Evolutionary conservation across 2,888 invertebrate genomes (phyloP).

Genomic region (Rosalia funebris): DNA sequence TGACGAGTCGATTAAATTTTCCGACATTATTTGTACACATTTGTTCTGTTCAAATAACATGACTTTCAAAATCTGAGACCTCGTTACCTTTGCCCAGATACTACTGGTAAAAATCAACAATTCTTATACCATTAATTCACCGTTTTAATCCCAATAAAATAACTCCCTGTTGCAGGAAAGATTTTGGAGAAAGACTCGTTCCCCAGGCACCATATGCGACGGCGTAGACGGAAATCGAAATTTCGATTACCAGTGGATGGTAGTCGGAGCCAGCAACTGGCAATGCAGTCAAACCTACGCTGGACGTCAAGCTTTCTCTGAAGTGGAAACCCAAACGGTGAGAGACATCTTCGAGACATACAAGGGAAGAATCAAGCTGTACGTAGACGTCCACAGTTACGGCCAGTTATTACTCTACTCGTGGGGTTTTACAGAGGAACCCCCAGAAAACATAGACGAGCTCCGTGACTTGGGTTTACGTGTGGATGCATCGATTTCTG

Average conservation of each 20-base stretch:
- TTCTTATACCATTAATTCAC: too few relatives aligned
- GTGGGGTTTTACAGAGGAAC: constrained; percentile 71
- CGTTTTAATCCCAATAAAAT: too few relatives aligned
- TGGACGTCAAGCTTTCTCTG: constrained; percentile 64
- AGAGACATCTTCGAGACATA: constrained; percentile 68
- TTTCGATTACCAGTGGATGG: constrained; percentile 77
- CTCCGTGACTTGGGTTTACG: constrained; percentile 47
- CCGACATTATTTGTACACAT: too few relatives aligned
- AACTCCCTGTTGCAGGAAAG: constrained; percentile 8
- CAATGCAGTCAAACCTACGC: constrained; percentile 64
- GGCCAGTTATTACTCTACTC: constrained; percentile 76
- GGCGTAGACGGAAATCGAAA: constrained; percentile 83
- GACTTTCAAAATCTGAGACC: too few relatives aligned
- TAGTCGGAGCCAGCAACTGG: constrained; percentile 51
- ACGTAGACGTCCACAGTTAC: constrained; percentile 77
- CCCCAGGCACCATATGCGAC: constrained; percentile 63
- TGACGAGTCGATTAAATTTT: too few relatives aligned
- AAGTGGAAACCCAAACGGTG: constrained; percentile 69
- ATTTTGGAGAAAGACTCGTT: constrained; percentile 19
- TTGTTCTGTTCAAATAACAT: too few relatives aligned
- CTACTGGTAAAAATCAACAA: too few relatives aligned
- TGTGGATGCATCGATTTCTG: constrained; percentile 63
- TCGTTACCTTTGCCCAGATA: too few relatives aligned
- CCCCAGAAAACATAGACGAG: constrained; percentile 49
- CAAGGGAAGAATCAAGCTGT: constrained; percentile 68